These are phyloP conservation scores for Caenorhabditis imperialis DNA, from an alignment of 2,888 invertebrate species.

Conservation along the genomic window DNA sequence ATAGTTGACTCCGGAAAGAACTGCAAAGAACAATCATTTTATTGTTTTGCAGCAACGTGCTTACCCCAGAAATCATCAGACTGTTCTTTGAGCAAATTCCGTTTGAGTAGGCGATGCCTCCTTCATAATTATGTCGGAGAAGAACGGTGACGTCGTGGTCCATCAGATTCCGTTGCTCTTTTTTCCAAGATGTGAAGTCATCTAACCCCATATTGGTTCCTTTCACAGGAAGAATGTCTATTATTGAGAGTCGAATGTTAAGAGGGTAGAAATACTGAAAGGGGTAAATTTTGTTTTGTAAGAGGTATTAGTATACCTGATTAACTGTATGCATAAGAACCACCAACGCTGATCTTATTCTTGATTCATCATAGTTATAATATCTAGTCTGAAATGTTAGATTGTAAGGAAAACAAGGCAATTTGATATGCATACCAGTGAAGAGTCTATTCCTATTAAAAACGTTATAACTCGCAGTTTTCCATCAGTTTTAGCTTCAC, in stretches of 20 bases:
- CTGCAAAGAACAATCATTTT: conserved; percentile 21
- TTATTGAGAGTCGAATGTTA: conserved; percentile 57
- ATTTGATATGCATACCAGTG: conserved; percentile 40
- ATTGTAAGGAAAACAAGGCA: not conserved
- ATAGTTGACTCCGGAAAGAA: conserved; percentile 52
- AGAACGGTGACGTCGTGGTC: conserved; percentile 64
- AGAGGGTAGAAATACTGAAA: conserved; percentile 63
- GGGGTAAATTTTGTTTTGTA: not conserved
- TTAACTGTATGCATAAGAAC: conserved; percentile 62
- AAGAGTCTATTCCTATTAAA: conserved; percentile 56
- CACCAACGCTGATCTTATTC: conserved; percentile 45
- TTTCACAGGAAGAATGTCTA: conserved; percentile 61
- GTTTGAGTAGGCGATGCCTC: conserved; percentile 64
- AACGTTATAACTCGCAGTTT: conserved; percentile 49
- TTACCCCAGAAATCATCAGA: conserved; percentile 64
- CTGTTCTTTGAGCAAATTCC: conserved; percentile 60
- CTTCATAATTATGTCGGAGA: conserved; percentile 63
- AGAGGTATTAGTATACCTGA: conserved; percentile 36
- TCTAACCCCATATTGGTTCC: conserved; percentile 61
- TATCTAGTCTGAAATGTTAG: conserved; percentile 48
- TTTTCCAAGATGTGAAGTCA: conserved; percentile 62
- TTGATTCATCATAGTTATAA: conserved; percentile 53
- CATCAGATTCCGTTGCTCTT: conserved; percentile 53
- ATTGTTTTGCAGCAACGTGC: no score
- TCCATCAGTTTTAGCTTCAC: conserved; percentile 45